Conservation (phyloP, 2,797 vertebrate genomes). For the Myripristis jacobus region DNA sequence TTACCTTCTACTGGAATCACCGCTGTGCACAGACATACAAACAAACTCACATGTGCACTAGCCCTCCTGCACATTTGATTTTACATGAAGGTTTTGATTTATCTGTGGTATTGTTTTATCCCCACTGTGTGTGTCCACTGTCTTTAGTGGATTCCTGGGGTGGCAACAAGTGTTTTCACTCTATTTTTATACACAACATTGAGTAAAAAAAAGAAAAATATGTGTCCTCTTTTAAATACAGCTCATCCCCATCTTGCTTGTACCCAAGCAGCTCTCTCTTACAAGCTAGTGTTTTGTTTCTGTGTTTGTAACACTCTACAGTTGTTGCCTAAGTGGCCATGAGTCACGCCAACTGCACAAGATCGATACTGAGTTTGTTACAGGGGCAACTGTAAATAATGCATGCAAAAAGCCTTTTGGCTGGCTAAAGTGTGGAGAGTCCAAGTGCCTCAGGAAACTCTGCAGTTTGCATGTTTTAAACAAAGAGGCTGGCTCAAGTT, state of each 20-base stretch:
- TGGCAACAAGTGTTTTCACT: too few species aligned
- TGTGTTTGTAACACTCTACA: slow-evolving; percentile 16
- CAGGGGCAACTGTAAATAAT: slow-evolving; percentile 71
- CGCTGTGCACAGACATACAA: too few species aligned
- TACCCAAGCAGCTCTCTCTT: not conserved
- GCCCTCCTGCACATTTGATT: too few species aligned
- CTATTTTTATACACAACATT: too few species aligned
- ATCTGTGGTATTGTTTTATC: too few species aligned
- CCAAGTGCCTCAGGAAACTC: slow-evolving; percentile 39
- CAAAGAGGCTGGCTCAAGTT: not conserved
- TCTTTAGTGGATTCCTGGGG: too few species aligned
- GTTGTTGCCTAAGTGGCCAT: slow-evolving; percentile 42
- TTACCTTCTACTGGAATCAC: too few species aligned
- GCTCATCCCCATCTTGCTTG: not conserved
- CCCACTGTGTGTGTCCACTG: too few species aligned
- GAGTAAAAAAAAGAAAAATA: too few species aligned
- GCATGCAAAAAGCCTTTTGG: slow-evolving; percentile 55
- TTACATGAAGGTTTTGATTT: too few species aligned
- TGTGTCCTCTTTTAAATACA: too few species aligned
- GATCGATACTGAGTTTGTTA: slow-evolving; percentile 49
- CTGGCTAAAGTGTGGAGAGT: slow-evolving; percentile 27
- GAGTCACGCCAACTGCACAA: slow-evolving; percentile 25
- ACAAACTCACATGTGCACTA: too few species aligned
- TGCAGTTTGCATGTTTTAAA: slow-evolving; percentile 35
- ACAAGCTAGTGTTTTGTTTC: not conserved